Base-by-base conservation (phyloP, 2,113 vertebrate genomes). In the Oryzias woworae region DNA sequence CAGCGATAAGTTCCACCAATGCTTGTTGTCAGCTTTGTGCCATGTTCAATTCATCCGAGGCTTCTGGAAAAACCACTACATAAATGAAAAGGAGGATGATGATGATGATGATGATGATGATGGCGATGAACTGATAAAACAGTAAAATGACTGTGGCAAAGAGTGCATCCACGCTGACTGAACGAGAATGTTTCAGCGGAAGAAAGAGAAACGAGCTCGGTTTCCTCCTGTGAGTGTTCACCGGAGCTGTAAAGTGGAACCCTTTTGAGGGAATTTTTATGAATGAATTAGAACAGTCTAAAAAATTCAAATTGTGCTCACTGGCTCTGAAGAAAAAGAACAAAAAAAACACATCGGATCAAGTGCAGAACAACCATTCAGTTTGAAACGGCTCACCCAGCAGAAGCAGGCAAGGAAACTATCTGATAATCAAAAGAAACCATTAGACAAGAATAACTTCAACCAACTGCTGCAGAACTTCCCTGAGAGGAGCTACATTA, bases 391-490 rank as follows among this genome's bases (percentile, higher is more conserved):
- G 18, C 18, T 23, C 28, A 49, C 31, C 15, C 16, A 42, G 4
- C 4, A 12, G 58, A 51, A n/a, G 26, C 26, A 31, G 17, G 16
- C n/a, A 3, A 18, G 41, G 22, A 58, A 60, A 60, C 17, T 18
- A n/a, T 36, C 58, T 36, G 23, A 60, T 15, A 6, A 58, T 43
- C 42, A 48, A 17, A 60, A 60, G 5, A 31, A 36, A 49, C 16
- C 14, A 48, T 26, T 17, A 45, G 31, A 20, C 47, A 48, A 28
- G 17, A n/a, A 18, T 14, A 58, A 10, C 16, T n/a, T 46, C 10
- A 20, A 23, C 44, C 18, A 44, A 43, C 54, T 44, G 41, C 41
- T 24, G 41, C 20, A 51, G n/a, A n/a, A n/a, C 18, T 18, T 18
- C 17, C 18, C 3, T 12, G 10, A 36, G 36, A 36, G 8, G 36